phyloP scores from a whole-genome alignment of 1,140 invertebrate genomes.

The Drosophila varians region DNA sequence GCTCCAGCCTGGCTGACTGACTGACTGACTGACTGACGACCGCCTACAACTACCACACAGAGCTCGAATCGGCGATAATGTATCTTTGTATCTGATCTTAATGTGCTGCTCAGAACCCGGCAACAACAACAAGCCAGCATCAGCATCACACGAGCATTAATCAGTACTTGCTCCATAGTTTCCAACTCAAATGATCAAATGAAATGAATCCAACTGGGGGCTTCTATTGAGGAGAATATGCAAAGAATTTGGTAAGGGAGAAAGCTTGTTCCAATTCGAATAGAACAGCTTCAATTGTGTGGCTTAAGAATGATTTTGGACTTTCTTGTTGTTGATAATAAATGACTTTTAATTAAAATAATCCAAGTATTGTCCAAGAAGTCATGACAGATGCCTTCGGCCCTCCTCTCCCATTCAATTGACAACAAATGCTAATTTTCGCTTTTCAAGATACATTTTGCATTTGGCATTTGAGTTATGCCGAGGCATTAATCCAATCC shows the following conservation, averaged over 20 bases:
- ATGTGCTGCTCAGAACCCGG: conserved; percentile 56
- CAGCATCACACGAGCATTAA: conserved; percentile 33
- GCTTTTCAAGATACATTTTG: conserved; percentile 35
- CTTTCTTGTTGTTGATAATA: background rate
- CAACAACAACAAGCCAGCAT: conserved; percentile 8
- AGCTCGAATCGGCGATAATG: conserved; percentile 61
- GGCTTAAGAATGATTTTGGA: too few species aligned
- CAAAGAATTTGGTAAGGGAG: conserved; percentile 21
- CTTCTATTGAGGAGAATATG: conserved; percentile 30
- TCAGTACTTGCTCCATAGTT: conserved; percentile 47
- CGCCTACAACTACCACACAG: conserved; percentile 57
- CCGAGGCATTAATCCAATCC: conserved; percentile 61
- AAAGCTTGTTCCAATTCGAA: conserved; percentile 8
- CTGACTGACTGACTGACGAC: conserved; percentile 27
- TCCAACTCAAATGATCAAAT: conserved; percentile 23
- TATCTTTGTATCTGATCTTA: conserved; percentile 82
- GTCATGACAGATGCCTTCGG: background rate
- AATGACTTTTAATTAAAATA: background rate
- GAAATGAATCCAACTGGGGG: conserved; percentile 34
- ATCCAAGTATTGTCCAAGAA: background rate
- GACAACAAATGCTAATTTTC: conserved; percentile 28
- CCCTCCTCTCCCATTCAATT: background rate
- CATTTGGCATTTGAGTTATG: conserved; percentile 58
- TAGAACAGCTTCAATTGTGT: background rate
- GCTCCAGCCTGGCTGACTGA: background rate